These are phyloP conservation scores for Dicyrtomina minuta DNA, from an alignment of 2,888 invertebrate species.

Conservation along the genomic window DNA sequence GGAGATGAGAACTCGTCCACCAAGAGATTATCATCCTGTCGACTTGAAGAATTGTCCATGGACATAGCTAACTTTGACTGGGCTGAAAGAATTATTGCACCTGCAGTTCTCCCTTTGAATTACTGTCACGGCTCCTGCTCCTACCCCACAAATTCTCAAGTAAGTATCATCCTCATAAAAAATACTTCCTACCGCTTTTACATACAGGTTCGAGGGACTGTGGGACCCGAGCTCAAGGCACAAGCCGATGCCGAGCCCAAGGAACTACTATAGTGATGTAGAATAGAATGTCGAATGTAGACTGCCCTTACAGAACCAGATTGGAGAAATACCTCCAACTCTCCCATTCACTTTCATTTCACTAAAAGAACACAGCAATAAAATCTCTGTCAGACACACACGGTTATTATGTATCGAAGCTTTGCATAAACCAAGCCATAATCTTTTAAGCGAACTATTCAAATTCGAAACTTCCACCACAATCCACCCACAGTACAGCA, in stretches of 20 bases:
- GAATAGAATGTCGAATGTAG: too few relatives aligned
- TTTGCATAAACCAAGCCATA: too few relatives aligned
- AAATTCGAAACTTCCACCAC: too few relatives aligned
- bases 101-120: constrained; percentile 31
- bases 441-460: too few relatives aligned
- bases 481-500: too few relatives aligned
- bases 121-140: constrained; percentile 28
- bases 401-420: too few relatives aligned
- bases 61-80: constrained; percentile 20
- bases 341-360: too few relatives aligned
- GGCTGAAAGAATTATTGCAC: constrained; percentile 30
- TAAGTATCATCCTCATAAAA: constrained; percentile 13
- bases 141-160: constrained; percentile 6
- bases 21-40: not conserved
- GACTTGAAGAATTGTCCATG: constrained; percentile 23
- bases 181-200: not conserved
- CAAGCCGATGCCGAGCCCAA: too few relatives aligned
- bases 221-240: not conserved
- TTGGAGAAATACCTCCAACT: not conserved
- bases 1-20: not conserved
- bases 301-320: too few relatives aligned
- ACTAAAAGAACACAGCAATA: too few relatives aligned
- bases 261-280: too few relatives aligned
- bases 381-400: too few relatives aligned
- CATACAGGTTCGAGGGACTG: not conserved